Evolutionary conservation across 2,113 vertebrate species (phyloP).

Genomic region (Meleagris gallopavo): DNA sequence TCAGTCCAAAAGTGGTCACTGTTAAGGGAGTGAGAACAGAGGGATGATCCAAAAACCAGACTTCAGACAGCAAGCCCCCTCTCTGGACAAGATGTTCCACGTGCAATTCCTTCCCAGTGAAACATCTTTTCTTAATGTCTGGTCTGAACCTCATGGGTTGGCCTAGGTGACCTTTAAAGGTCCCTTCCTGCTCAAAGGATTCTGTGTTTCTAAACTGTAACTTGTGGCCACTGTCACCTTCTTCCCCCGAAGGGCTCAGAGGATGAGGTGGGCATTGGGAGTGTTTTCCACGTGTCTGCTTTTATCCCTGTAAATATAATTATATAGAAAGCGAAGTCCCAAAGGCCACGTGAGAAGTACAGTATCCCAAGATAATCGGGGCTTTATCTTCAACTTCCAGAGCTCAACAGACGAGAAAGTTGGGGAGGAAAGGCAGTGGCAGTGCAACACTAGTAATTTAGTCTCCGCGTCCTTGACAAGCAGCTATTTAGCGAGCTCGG

Average conservation of each 20-base stretch:
- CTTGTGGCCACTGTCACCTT: not conserved
- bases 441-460: not conserved
- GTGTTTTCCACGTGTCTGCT: not conserved
- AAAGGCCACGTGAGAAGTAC: not conserved
- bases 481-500: slow-evolving; percentile 16
- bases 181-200: no score
- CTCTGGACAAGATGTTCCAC: not conserved
- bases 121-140: not conserved
- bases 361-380: not conserved
- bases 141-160: not conserved
- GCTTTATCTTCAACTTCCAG: not conserved
- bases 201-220: not conserved
- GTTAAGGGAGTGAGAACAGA: not conserved
- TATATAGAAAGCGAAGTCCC: not conserved
- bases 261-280: not conserved
- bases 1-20: not conserved
- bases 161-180: no score
- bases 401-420: not conserved
- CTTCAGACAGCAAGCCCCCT: not conserved
- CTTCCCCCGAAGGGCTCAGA: not conserved
- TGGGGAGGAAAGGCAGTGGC: not conserved
- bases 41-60: not conserved
- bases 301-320: not conserved
- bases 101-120: not conserved
- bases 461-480: not conserved